These are phyloP conservation scores for Melipona quadrifasciata DNA, from an alignment of 1,140 invertebrate species.

Conservation along the genomic window DNA sequence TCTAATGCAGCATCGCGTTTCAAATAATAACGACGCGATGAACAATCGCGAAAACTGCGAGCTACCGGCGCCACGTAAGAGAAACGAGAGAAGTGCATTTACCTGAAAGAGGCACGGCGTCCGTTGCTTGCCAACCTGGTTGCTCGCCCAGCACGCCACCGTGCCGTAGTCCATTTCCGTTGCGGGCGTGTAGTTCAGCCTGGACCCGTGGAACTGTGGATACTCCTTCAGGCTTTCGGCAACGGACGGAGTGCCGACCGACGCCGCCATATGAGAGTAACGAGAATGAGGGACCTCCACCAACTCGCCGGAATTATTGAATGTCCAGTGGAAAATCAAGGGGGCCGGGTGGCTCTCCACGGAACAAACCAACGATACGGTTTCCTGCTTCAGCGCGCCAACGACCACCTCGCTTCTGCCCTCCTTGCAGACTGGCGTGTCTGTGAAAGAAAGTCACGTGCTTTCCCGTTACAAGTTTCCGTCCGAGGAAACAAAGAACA, in stretches of 20 bases:
- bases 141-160: slow-evolving; percentile 91
- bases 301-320: slow-evolving; percentile 93
- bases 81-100: slow-evolving; percentile 55
- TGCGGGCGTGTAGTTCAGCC: slow-evolving; percentile 91
- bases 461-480: neutral
- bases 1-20: neutral
- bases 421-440: slow-evolving; percentile 90
- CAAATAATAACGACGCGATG: neutral
- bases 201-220: slow-evolving; percentile 83
- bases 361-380: slow-evolving; percentile 90
- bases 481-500: neutral
- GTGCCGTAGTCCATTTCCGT: slow-evolving; percentile 94
- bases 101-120: slow-evolving; percentile 94
- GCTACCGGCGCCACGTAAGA: neutral
- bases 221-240: slow-evolving; percentile 72
- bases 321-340: slow-evolving; percentile 92
- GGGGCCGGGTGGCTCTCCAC: slow-evolving; percentile 92
- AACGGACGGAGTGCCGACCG: slow-evolving; percentile 77
- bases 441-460: slow-evolving; percentile 80
- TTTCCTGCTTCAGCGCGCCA: slow-evolving; percentile 93
- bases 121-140: slow-evolving; percentile 90
- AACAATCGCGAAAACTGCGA: neutral
- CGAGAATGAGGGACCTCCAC: slow-evolving; percentile 87
- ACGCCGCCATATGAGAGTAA: slow-evolving; percentile 82
- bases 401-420: slow-evolving; percentile 88